Conservation (phyloP, 2,797 vertebrate species). For the Enteromius fasciolatus region DNA sequence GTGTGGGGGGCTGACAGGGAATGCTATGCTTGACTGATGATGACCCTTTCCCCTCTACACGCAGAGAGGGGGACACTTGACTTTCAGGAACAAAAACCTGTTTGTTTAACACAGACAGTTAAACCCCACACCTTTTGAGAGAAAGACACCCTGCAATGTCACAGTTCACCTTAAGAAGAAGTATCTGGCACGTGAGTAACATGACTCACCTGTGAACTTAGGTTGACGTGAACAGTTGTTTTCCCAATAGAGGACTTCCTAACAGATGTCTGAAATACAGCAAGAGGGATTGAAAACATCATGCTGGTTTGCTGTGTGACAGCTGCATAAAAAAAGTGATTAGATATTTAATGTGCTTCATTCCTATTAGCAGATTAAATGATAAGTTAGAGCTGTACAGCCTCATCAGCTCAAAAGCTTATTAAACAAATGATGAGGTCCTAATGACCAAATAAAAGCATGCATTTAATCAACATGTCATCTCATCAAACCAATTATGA, state of each 20-base stretch:
- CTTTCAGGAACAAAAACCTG: slow-evolving; percentile 89
- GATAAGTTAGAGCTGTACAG: background rate
- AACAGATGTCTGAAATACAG: slow-evolving; percentile 77
- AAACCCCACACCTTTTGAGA: background rate
- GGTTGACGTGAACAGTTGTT: slow-evolving; percentile 81
- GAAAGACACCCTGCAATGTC: background rate
- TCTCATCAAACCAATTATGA: background rate
- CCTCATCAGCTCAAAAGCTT: background rate
- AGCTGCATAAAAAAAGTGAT: background rate
- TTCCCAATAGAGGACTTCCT: slow-evolving; percentile 84
- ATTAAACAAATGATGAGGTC: background rate
- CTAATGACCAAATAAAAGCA: background rate
- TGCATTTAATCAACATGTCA: slow-evolving; percentile 1
- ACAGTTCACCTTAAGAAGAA: background rate
- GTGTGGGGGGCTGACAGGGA: slow-evolving; percentile 32
- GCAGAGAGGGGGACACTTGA: slow-evolving; percentile 72
- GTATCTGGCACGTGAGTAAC: background rate
- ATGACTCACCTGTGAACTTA: slow-evolving; percentile 85
- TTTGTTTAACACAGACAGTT: slow-evolving; percentile 29
- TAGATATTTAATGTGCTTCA: background rate
- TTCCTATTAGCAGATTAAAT: slow-evolving; percentile 11
- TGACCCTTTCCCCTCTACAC: slow-evolving; percentile 62
- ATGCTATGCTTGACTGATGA: slow-evolving; percentile 64
- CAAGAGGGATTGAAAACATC: slow-evolving; percentile 33
- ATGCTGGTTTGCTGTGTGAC: background rate